Evolutionary conservation across 1,140 invertebrate genomes (phyloP).

Genomic region (Sarcophaga peregrina): DNA sequence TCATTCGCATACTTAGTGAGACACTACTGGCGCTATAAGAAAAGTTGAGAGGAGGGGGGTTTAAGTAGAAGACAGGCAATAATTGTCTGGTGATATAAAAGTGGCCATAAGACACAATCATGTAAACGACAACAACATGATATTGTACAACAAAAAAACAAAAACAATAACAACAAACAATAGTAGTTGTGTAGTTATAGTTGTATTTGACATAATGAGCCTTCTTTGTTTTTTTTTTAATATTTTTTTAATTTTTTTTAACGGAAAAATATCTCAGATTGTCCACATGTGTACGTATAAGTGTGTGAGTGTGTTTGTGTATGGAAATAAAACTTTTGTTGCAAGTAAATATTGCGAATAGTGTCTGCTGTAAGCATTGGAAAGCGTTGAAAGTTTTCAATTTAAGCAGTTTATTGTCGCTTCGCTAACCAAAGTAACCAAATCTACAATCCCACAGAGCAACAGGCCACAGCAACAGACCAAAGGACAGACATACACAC

Average conservation of each 20-base stretch:
- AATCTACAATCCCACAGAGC: too few species aligned
- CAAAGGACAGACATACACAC: too few species aligned
- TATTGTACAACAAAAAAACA: too few species aligned
- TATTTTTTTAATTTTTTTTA: too few species aligned
- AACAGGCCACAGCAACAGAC: too few species aligned
- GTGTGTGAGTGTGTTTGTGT: too few species aligned
- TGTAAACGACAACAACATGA: neutral
- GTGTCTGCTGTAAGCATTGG: neutral
- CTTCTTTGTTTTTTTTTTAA: neutral
- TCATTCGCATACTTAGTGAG: slow-evolving; percentile 21
- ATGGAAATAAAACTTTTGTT: too few species aligned
- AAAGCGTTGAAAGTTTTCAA: slow-evolving; percentile 41
- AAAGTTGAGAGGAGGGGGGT: too few species aligned
- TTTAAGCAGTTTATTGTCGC: slow-evolving; percentile 35
- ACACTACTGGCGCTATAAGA: slow-evolving; percentile 37
- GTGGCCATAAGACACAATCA: neutral
- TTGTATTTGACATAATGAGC: slow-evolving; percentile 14
- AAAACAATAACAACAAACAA: neutral
- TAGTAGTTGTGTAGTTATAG: neutral
- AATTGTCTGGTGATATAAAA: slow-evolving; percentile 36
- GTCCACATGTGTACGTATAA: neutral
- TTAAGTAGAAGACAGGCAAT: slow-evolving; percentile 13
- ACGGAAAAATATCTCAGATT: slow-evolving; percentile 39
- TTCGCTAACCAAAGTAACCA: neutral
- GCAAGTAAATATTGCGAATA: neutral